Evolutionary conservation across 92 coral and sea anemone genomes (phyloP).

Genomic region (Actinostola sp.): DNA sequence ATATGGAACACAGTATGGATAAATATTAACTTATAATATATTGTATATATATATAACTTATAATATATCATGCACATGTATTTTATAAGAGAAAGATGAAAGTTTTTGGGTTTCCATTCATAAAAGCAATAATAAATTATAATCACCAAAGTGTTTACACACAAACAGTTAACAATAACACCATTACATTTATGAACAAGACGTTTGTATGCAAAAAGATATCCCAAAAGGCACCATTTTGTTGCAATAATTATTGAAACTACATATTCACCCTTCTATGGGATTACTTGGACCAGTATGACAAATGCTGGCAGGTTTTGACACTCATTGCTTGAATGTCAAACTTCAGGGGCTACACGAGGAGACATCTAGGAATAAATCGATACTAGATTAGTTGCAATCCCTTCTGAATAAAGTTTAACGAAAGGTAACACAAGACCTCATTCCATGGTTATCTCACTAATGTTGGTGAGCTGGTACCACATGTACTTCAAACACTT

Average conservation of each 20-base stretch:
- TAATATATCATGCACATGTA: neutral
- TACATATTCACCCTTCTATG: too few relatives aligned
- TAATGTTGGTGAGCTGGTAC: too few relatives aligned
- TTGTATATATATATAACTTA: neutral
- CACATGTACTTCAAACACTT: too few relatives aligned
- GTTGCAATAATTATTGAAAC: neutral
- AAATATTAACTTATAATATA: neutral
- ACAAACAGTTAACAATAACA: neutral
- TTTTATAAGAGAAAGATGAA: neutral
- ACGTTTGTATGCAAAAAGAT: too few relatives aligned
- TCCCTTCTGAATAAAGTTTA: too few relatives aligned
- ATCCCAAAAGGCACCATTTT: too few relatives aligned
- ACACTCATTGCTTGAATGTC: neutral
- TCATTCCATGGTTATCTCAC: too few relatives aligned
- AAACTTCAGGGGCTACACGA: constrained; percentile 36
- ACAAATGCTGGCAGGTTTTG: neutral
- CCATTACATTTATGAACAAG: neutral
- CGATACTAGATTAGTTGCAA: too few relatives aligned
- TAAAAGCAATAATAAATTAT: neutral
- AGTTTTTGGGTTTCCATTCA: too few relatives aligned
- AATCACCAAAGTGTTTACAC: neutral
- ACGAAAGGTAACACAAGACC: too few relatives aligned
- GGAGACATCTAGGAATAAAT: constrained; percentile 21
- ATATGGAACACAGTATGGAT: neutral
- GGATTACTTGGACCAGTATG: neutral